Conservation (phyloP, 2,888 invertebrate species). For the Limnephilus auricula region DNA sequence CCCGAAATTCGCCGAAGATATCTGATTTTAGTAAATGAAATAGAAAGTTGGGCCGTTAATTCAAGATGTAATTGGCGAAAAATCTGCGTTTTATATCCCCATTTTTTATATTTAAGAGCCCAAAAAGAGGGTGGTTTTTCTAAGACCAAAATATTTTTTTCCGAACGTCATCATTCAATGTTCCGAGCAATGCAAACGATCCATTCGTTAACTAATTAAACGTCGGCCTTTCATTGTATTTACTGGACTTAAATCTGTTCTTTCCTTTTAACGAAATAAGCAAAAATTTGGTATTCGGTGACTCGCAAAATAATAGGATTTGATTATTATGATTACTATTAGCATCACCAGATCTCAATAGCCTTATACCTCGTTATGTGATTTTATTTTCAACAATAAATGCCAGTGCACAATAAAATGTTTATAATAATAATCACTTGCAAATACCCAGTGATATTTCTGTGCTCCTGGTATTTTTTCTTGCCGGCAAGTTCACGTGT, state of each 20-base stretch:
- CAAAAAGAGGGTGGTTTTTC: background rate
- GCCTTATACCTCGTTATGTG: too few relatives aligned
- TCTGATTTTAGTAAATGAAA: conserved; percentile 64
- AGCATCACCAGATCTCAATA: too few relatives aligned
- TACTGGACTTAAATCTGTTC: background rate
- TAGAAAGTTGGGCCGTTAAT: conserved; percentile 63
- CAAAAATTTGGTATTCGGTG: background rate
- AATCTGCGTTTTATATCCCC: conserved; percentile 56
- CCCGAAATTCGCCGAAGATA: conserved; percentile 57
- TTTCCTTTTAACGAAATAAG: background rate
- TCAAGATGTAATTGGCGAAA: conserved; percentile 62
- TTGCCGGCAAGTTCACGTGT: too few relatives aligned
- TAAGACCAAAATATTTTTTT: background rate
- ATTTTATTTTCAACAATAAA: too few relatives aligned
- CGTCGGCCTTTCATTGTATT: background rate
- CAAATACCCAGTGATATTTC: too few relatives aligned
- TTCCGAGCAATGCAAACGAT: background rate
- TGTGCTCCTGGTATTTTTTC: too few relatives aligned
- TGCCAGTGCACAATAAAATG: too few relatives aligned
- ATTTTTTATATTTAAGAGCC: conserved; percentile 2
- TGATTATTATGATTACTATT: too few relatives aligned
- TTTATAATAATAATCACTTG: too few relatives aligned
- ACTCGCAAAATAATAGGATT: background rate
- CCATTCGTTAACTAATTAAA: background rate
- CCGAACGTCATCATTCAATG: background rate